Conservation (phyloP, 2,888 invertebrate species). For the Cryptophagus acutangulus region DNA sequence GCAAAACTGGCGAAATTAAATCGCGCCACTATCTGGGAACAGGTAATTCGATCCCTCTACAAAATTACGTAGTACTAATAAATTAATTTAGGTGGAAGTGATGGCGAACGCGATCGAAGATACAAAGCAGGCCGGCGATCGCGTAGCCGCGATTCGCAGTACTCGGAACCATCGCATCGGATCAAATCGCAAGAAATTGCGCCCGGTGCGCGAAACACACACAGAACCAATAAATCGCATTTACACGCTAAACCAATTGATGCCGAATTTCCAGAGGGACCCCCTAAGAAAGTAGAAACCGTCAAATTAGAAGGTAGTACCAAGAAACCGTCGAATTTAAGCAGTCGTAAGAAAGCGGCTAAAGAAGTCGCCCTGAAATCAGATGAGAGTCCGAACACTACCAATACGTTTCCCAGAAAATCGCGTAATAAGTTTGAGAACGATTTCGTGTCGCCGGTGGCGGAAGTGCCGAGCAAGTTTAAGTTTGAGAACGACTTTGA, state of each 20-base stretch:
- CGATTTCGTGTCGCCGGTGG: constrained; percentile 56
- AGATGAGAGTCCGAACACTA: constrained; percentile 36
- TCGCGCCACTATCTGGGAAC: constrained; percentile 35
- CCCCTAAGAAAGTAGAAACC: constrained; percentile 29
- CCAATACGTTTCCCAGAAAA: constrained; percentile 42
- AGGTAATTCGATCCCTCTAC: no score
- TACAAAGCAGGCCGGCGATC: constrained; percentile 51
- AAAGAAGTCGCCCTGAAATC: not conserved
- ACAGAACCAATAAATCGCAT: constrained; percentile 37
- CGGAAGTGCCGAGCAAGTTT: constrained; percentile 33
- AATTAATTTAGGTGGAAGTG: constrained; percentile 48
- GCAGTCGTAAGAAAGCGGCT: constrained; percentile 17
- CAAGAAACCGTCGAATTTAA: constrained; percentile 36
- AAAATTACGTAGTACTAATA: no score
- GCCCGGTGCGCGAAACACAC: constrained; percentile 27
- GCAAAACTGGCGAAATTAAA: constrained; percentile 47
- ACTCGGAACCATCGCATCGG: constrained; percentile 40
- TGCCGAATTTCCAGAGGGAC: constrained; percentile 56
- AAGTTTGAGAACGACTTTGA: constrained; percentile 42
- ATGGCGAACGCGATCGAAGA: constrained; percentile 55
- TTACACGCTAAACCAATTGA: constrained; percentile 50
- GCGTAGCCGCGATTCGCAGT: constrained; percentile 46
- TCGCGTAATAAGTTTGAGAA: constrained; percentile 58
- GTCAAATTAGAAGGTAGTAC: constrained; percentile 30
- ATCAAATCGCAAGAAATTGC: constrained; percentile 41